A percentile compares a stretch with the other conserved stretches of the same genome.
These are phyloP conservation scores for Strongylocentrotus purpuratus DNA, from an alignment of 35 echinoderm and acorn worm genomes.

Conservation along the genomic window DNA sequence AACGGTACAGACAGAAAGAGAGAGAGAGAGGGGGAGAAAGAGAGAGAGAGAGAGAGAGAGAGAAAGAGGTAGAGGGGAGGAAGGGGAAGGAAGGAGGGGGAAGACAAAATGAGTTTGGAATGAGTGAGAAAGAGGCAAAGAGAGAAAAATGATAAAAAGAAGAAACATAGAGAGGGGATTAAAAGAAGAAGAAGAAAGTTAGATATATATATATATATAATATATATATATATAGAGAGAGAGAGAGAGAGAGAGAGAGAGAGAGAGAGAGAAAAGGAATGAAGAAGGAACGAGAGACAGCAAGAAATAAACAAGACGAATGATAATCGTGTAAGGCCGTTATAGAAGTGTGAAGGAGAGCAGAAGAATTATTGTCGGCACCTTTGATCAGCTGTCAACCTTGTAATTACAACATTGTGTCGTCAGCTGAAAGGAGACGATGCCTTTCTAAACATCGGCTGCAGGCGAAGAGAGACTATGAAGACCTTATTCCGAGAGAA, in stretches of 20 bases:
- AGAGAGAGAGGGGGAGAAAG: neutral
- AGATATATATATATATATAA: too few species aligned
- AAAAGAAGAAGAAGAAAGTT: neutral
- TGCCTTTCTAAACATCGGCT: slow-evolving; percentile 18
- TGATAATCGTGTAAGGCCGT: neutral
- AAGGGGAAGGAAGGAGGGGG: neutral
- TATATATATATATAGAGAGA: too few species aligned
- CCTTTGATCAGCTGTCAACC: slow-evolving; percentile 29
- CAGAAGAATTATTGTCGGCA: neutral
- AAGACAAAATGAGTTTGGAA: neutral
- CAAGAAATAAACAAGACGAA: neutral
- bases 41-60: neutral
- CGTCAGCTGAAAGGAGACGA: neutral
- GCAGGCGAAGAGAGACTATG: neutral
- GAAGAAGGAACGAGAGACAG: too few species aligned
- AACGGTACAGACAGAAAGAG: neutral
- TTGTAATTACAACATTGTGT: slow-evolving; percentile 41
- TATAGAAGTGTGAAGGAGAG: neutral
- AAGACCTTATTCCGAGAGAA: neutral
- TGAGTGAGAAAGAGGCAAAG: neutral
- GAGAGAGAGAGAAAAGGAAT: neutral
- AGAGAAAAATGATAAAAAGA: neutral
- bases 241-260: neutral
- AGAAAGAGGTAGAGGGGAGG: neutral
- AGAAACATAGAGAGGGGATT: neutral